Base-by-base conservation (phyloP, 2,797 vertebrate species). In the Phaenicophaeus curvirostris region DNA sequence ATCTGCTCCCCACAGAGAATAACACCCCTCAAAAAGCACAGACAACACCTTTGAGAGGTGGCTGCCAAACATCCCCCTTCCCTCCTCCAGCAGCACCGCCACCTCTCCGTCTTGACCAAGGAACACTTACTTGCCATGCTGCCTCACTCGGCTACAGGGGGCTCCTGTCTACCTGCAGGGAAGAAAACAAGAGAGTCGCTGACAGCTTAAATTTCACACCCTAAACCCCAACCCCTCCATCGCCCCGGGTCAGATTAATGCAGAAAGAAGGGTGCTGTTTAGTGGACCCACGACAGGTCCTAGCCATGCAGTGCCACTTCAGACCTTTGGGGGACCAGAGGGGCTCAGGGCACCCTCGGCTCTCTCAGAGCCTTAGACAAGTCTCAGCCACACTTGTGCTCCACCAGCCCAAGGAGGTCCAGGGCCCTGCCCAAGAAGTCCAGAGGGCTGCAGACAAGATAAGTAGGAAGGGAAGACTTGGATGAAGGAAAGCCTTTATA, bases 121-220 rank as follows among this genome's bases (percentile, higher is more conserved):
- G 69, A 89, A 81, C 74, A 97, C 97, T 98, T 96, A 98, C 98
- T 97, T 96, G 97, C 97, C 97, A 98, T 98, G 93, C 85, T 94
- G 94, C 85, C 96, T 85, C 85, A 31, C 78, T 95, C 37, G 25
- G 89, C 89, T 90, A 61, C 53, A 0, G 68, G 37, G 76, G 54
- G 3, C 65, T 90, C 85, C 96, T 93, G 90, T 85, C 96, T 97
- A 95, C 96, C 98, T 98, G 96, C 72, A 51, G 82, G 84, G 78
- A 85, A 96, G 65, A 97, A 96, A 95, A 83, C 30, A 91, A 61
- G 42, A 96, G 55, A 95, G 92, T 92, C 85, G 90, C 62, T 8
- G 18, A 90, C 42, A 95, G 79, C 53, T 87, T 58, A 13, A 14
- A 41, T 46, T 19, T 53, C 61, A n/a, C 8, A 11, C 65, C 33